Evolutionary conservation across 2,113 vertebrate genomes (phyloP), one percentile per base, ranked within the genome.

Genomic region (Antechinus flavipes): DNA sequence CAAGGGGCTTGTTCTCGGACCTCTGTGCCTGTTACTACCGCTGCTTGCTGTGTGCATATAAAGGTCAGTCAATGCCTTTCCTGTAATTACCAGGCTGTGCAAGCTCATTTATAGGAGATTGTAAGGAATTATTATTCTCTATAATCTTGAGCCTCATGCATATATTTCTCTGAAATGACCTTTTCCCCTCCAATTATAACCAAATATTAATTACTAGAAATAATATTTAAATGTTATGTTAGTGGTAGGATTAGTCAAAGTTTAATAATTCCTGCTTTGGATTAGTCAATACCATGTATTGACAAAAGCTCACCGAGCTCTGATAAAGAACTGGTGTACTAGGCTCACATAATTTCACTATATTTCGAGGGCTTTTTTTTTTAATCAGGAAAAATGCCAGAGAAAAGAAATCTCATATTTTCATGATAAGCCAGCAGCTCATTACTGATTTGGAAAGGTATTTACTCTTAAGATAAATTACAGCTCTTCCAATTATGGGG

Each of bases 41-140:
- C 47, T 52, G 24, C 90, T 90, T 50, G 90, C 47, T 52, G 46
- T 90, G 46, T 30, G 47, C 26, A 26, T 14, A 90, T 25, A 90
- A 90, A 90, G 90, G 90, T 90, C 90, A 90, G 90, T 49, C 90
- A 50, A 26, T 30, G 90, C 47, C 90, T 49, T 90, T 90, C 90
- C 90, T 52, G 90, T 47, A 90, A 90, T 90, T 52, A 52, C 90
- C 46, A 90, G 49, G 47, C 90, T 52, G 90, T 52, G 46, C 47
- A 47, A 90, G 27, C 90, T 90, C 90, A 49, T 47, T 90, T 90
- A 42, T 47, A 90, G 90, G 46, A 47, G 47, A 90, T 47, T 52
- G 49, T 90, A 90, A 90, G 90, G 49, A 90, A 90, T 90, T 90
- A 49, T 90, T 90, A 90, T 90, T 90, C 90, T 90, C 8, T 90